These are phyloP conservation scores for Rhabdomys dilectus DNA, from an alignment of 2,113 vertebrate species.

Conservation along the genomic window DNA sequence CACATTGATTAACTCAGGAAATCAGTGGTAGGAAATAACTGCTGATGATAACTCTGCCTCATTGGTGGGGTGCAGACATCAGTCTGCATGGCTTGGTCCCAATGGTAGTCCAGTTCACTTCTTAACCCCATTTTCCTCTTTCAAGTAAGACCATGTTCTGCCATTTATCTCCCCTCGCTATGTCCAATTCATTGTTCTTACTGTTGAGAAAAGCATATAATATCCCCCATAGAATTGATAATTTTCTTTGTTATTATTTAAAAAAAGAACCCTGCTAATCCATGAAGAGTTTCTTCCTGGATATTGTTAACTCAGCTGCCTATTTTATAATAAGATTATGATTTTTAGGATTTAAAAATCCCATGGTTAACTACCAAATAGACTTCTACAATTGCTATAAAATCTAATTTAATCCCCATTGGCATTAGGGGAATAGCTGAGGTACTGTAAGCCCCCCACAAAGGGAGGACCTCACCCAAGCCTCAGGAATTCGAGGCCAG, in stretches of 20 bases:
- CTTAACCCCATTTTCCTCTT: slow-evolving; percentile 62
- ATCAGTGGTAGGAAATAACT: background rate
- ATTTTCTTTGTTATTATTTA: slow-evolving; percentile 87
- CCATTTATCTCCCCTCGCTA: slow-evolving; percentile 83
- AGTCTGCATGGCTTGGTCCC: slow-evolving; percentile 21
- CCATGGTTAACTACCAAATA: slow-evolving; percentile 90
- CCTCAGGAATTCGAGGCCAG: too few relatives aligned
- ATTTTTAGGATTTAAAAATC: slow-evolving; percentile 90
- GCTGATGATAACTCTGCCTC: slow-evolving; percentile 1
- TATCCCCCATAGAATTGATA: slow-evolving; percentile 85
- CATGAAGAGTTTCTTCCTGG: slow-evolving; percentile 86
- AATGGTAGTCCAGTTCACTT: background rate
- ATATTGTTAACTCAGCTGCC: slow-evolving; percentile 89
- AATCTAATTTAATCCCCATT: slow-evolving; percentile 90
- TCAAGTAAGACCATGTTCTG: slow-evolving; percentile 68
- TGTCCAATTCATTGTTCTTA: slow-evolving; percentile 74
- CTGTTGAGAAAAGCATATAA: too few relatives aligned
- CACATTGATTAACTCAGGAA: background rate
- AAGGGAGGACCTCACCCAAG: too few relatives aligned
- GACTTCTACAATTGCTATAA: slow-evolving; percentile 88
- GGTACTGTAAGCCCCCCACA: too few relatives aligned
- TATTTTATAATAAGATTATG: slow-evolving; percentile 91
- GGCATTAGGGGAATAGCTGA: slow-evolving; percentile 89
- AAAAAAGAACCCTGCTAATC: slow-evolving; percentile 86
- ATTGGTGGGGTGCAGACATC: background rate